Evolutionary conservation across 2,888 invertebrate species (phyloP).

Genomic region (Cartodere bifasciata): DNA sequence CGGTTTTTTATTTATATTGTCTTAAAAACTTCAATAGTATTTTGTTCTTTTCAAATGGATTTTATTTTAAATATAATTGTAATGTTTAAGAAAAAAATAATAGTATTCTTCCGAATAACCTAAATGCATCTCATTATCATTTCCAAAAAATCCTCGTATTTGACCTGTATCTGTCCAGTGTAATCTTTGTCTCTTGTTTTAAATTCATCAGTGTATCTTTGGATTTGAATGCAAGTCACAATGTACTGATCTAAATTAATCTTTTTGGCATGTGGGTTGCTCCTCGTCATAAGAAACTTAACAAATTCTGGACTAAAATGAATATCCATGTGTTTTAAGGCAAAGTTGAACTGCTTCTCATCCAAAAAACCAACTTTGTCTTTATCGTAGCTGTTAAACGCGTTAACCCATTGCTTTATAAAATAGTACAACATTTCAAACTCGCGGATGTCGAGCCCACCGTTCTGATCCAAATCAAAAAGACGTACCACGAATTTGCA

Average conservation of each 20-base stretch:
- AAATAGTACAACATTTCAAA: constrained; percentile 29
- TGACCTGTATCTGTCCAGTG: constrained; percentile 27
- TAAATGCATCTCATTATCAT: constrained; percentile 25
- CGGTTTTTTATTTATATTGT: too few species aligned
- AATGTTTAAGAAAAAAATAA: constrained; percentile 1
- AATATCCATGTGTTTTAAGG: constrained; percentile 27
- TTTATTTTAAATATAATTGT: constrained; percentile 1
- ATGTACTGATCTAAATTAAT: constrained; percentile 31
- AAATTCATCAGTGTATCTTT: constrained; percentile 31
- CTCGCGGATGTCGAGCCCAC: constrained; percentile 28
- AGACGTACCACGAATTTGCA: constrained; percentile 31
- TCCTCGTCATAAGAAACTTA: constrained; percentile 24
- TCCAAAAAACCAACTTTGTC: constrained; percentile 25
- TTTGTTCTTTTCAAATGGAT: too few species aligned
- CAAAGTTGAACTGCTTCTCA: constrained; percentile 25
- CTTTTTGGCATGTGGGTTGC: constrained; percentile 23
- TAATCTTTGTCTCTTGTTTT: constrained; percentile 27
- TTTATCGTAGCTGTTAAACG: constrained; percentile 27
- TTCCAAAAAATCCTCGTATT: constrained; percentile 30
- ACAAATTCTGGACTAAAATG: constrained; percentile 27
- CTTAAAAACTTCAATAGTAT: too few species aligned
- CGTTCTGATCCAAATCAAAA: constrained; percentile 29
- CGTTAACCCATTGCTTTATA: constrained; percentile 29
- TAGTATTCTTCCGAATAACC: neutral
- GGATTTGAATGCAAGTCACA: constrained; percentile 32